These are phyloP conservation scores for Orchesellides sinensis DNA, from an alignment of 2,888 invertebrate genomes.

Conservation along the genomic window DNA sequence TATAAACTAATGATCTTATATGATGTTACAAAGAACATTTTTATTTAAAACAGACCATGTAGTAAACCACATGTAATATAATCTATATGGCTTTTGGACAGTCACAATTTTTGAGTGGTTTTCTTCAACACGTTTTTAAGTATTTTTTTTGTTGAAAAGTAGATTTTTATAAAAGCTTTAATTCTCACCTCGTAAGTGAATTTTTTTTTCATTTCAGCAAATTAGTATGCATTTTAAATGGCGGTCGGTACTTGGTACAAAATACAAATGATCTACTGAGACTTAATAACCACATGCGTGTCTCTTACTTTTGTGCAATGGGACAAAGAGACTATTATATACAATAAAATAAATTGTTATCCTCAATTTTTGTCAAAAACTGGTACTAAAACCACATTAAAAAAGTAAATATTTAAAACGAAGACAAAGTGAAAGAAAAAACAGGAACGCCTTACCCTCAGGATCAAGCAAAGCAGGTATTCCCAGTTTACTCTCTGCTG, in stretches of 20 bases:
- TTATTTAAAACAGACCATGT: slow-evolving; percentile 30
- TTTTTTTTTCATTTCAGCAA: no score
- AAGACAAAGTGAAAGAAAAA: slow-evolving; percentile 9
- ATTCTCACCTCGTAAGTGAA: no score
- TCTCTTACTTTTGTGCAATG: no score
- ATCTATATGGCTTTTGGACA: no score
- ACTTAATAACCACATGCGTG: no score
- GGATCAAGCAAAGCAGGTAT: slow-evolving; percentile 70
- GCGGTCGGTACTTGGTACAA: no score
- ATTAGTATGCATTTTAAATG: no score
- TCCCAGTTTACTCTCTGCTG: slow-evolving; percentile 73
- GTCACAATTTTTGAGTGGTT: not conserved
- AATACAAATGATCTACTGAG: no score
- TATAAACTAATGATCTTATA: not conserved
- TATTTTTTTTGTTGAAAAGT: not conserved
- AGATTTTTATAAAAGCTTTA: no score
- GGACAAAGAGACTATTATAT: no score
- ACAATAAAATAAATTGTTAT: slow-evolving; percentile 1
- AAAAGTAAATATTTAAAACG: slow-evolving; percentile 20
- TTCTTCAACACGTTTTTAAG: not conserved
- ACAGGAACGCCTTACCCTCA: slow-evolving; percentile 42
- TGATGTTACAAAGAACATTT: slow-evolving; percentile 2
- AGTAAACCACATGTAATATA: slow-evolving; percentile 28
- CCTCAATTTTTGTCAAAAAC: slow-evolving; percentile 5
- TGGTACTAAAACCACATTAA: slow-evolving; percentile 21